Conservation (phyloP, 1,140 invertebrate genomes). For the Orchesella cincta region DNA sequence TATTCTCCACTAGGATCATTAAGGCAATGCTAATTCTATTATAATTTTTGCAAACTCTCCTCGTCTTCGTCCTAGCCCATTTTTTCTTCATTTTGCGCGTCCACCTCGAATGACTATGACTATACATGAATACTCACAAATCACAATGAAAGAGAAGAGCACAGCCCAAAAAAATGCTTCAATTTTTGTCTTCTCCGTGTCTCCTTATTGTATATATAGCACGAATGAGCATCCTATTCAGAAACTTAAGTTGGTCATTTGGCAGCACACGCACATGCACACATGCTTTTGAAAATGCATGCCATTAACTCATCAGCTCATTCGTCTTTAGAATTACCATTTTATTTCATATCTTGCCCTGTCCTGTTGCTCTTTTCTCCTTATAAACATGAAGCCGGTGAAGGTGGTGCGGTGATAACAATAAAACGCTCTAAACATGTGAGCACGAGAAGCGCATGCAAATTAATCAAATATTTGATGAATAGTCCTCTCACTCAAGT, state of each 20-base stretch:
- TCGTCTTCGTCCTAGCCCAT: no score
- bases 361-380: neutral
- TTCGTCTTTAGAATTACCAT: neutral
- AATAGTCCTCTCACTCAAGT: neutral
- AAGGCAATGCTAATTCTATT: no score
- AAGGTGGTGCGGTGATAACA: neutral
- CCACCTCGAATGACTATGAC: no score
- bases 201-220: no score
- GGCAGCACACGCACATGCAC: neutral
- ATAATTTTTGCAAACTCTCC: no score
- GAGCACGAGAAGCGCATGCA: neutral
- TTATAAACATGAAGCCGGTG: no score
- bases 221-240: no score
- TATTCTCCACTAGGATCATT: no score
- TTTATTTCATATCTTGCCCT: neutral
- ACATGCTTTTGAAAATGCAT: neutral
- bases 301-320: slow-evolving; percentile 10
- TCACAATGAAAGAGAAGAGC: neutral
- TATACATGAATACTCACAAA: no score
- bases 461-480: slow-evolving; percentile 25
- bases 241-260: neutral
- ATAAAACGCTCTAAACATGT: neutral
- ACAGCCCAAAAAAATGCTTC: neutral
- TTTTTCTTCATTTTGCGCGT: no score
- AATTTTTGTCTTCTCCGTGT: no score